Base-by-base conservation (phyloP, 2,888 invertebrate species). In the Spodoptera littoralis region DNA sequence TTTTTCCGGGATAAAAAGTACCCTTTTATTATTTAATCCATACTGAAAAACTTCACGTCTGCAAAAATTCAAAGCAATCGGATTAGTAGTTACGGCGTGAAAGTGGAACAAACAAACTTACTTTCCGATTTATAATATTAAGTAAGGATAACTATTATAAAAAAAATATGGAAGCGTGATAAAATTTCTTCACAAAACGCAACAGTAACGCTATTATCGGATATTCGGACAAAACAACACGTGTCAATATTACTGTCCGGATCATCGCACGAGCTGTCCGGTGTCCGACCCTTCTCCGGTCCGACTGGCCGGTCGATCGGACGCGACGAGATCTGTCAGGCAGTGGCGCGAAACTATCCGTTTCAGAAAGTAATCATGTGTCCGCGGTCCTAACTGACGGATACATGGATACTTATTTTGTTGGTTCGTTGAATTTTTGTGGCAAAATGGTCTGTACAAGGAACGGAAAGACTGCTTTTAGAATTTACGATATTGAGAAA, bases 281-380 rank as follows among this genome's bases (percentile, higher is more conserved):
- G 36, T 62, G 70, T 60, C 70, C 52, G 68, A 81, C 81, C 83
- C 81, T 76, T 52, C 73, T 81, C 76, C 53, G 59, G 44, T 13
- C n/a, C 55, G 75, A 65, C 71, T 11, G 52, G n/a, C 51, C 52
- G 58, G 45, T 65, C 66, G 68, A 73, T 73, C 60, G 75, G 50
- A 75, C 60, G 50, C 56, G 69, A 77, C 74, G 65, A 64, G 61
- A 70, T 65, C 73, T 77, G 81, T 74, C 76, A 74, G 27, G 27
- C 27, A 27, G 70, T 60, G 54, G 48, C 36, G 65, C 52, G 65
- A 51, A 60, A 66, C 63, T 73, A 66, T 60, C 56, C 64, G 68
- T 69, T 74, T 63, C 70, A 27, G 62, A 63, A 55, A 82, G 71
- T 76, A 78, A 82, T 80, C 73, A 63, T 63, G 57, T 62, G 66